Base-by-base conservation (phyloP, 2,888 invertebrate genomes). In the Cephalotes varians region DNA sequence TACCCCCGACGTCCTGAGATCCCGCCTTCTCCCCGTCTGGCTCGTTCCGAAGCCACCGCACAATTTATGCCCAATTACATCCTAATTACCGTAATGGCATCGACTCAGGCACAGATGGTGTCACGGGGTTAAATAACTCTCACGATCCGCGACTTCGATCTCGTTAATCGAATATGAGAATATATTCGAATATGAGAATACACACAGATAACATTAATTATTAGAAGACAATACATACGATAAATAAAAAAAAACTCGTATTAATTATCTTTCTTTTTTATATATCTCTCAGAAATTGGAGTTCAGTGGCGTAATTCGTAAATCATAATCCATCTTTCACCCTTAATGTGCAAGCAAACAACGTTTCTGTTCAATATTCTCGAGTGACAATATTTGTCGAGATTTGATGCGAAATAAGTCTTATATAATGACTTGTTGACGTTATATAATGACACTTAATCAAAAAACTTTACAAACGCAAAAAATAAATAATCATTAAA, bases 31-130 rank as follows among this genome's bases (percentile, higher is more conserved):
- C 60, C 62, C 76, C 76, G 86, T 47, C 67, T 76, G 79, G 40
- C 84, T 44, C 77, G 79, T 84, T 79, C 83, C 80, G 84, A 84
- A 80, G 76, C 62, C 82, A 58, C 85, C 73, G 80, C 83, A 88
- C 90, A 87, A 91, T 91, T 91, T 89, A 91, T 90, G 88, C 88
- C 90, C 91, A 92, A 91, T 92, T 92, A 91, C 87, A 88, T 87
- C 85, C 85, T 91, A 91, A 91, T 91, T 91, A 92, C 87, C 84
- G 90, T 90, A 90, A 91, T 90, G 88, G 86, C 87, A 90, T 65
- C 86, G 88, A 84, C 88, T 88, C 85, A 79, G 83, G 73, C 85
- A 85, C 87, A 89, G 89, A 88, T 90, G 90, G 87, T 90, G 88
- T 37, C 87, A 86, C 89, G 82, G 72, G 88, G 87, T 91, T 90